A percentile compares a stretch with the other conserved stretches of the same genome.
Evolutionary conservation across 2,888 invertebrate species (phyloP).

Genomic region (Callosobruchus maculatus): DNA sequence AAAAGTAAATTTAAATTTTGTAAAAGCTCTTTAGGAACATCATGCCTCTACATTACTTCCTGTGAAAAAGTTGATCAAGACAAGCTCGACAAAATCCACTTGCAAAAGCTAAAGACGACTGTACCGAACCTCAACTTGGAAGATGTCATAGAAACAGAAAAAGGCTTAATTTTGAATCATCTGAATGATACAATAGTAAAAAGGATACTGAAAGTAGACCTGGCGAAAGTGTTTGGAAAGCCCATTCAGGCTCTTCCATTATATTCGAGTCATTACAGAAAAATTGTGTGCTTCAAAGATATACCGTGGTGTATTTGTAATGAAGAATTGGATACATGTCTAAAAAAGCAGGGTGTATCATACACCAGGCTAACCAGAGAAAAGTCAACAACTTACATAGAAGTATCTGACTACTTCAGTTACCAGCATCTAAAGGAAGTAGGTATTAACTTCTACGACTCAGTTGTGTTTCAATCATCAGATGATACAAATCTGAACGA

Average conservation of each 20-base stretch:
- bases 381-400: constrained; percentile 31
- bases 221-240: constrained; percentile 45
- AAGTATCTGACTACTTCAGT: constrained; percentile 48
- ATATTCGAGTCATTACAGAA: constrained; percentile 45
- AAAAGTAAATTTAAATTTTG: constrained; percentile 9
- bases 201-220: constrained; percentile 43
- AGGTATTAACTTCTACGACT: constrained; percentile 53
- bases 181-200: constrained; percentile 46
- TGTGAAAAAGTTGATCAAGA: constrained; percentile 14
- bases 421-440: constrained; percentile 49
- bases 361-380: constrained; percentile 46
- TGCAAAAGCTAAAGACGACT: constrained; percentile 16
- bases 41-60: constrained; percentile 17
- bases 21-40: constrained; percentile 11
- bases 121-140: constrained; percentile 21
- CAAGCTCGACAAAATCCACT: constrained; percentile 10
- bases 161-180: constrained; percentile 48
- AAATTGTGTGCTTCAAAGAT: constrained; percentile 47
- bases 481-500: constrained; percentile 18
- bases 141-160: constrained; percentile 28
- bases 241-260: constrained; percentile 51
- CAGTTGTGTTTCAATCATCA: constrained; percentile 40
- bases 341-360: constrained; percentile 48
- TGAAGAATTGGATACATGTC: constrained; percentile 49
- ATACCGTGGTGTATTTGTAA: constrained; percentile 53